These are phyloP conservation scores for Aegotheles bennettii DNA, from an alignment of 2,113 vertebrate genomes.

Conservation along the genomic window DNA sequence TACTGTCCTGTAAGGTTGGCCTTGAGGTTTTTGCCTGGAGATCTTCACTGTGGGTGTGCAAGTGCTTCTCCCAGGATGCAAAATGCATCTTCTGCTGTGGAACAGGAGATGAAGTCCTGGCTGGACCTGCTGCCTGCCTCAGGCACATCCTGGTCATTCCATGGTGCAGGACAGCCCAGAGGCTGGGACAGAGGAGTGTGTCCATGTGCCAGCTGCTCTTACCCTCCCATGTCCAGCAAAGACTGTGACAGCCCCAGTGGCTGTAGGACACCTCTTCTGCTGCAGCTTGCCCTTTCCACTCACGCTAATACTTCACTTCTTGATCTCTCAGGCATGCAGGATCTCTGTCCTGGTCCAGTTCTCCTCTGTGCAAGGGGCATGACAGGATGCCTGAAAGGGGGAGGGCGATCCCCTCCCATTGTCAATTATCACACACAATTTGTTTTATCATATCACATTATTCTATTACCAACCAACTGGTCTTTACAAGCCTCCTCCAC, in stretches of 20 bases:
- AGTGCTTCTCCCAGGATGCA: neutral
- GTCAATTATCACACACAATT: fast-evolving
- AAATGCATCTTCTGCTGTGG: neutral
- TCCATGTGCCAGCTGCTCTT: neutral
- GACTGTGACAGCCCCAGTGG: neutral
- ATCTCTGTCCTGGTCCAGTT: neutral
- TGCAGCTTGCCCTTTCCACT: neutral
- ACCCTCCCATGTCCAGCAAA: neutral
- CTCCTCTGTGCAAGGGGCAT: neutral
- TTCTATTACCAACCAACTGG: too few relatives aligned
- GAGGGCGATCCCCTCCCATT: fast-evolving
- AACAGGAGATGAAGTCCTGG: fast-evolving
- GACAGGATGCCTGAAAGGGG: neutral
- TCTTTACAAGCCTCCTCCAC: neutral
- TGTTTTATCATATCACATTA: neutral
- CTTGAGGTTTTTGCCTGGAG: neutral
- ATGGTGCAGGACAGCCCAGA: neutral
- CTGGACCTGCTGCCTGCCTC: neutral
- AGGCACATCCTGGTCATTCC: fast-evolving
- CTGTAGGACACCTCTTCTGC: neutral
- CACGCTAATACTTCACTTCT: fast-evolving
- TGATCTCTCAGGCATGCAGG: neutral
- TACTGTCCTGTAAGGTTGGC: fast-evolving
- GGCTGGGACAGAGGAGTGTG: neutral
- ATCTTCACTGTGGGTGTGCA: fast-evolving